Base-by-base conservation (phyloP, 2,888 invertebrate genomes). In the Unio delphinus region DNA sequence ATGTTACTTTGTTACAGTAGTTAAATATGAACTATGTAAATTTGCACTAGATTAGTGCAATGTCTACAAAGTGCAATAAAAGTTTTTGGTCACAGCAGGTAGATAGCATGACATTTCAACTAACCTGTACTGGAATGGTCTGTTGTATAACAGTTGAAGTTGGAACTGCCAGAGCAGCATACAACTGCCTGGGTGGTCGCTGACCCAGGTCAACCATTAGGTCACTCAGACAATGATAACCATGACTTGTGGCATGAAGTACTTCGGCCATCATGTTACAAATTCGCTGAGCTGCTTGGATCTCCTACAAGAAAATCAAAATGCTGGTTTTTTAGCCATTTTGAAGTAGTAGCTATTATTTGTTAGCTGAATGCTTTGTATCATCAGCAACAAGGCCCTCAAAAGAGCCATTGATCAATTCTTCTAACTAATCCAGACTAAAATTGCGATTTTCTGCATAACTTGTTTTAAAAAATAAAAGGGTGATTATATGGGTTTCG, bases 161-260 rank as follows among this genome's bases (percentile, higher is more conserved):
- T n/a, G 81, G 74, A 55, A 79, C 70, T n/a, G 77, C 75, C 65
- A 81, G 76, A 28, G 82, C 77, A 20, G 86, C 86, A 55, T 80
- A 78, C 54, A 95, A 91, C 72, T 92, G 92, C 71, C 95, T 91
- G 0, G 95, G 95, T 7, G 94, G 93, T 7, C 92, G 91, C 78
- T 92, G 92, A 55, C 92, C 91, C 74, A 94, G 92, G 84, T 95
- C 93, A 63, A 95, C 92, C 89, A 94, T 94, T 64, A 97, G 92
- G 88, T 98, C 97, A 84, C 96, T 96, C 63, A 96, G 91, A 1
- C 95, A 94, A 87, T 98, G 98, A 89, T 95, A 95, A 2, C 95
- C 95, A 87, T 98, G 98, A 3, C 96, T 93, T 81, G 97, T 91
- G 79, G 93, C 94, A 88, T 98, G 98, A 86, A 96, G 91, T 34